Base-by-base conservation (phyloP, 2,888 invertebrate species). In the Sarcophaga subvicina region DNA sequence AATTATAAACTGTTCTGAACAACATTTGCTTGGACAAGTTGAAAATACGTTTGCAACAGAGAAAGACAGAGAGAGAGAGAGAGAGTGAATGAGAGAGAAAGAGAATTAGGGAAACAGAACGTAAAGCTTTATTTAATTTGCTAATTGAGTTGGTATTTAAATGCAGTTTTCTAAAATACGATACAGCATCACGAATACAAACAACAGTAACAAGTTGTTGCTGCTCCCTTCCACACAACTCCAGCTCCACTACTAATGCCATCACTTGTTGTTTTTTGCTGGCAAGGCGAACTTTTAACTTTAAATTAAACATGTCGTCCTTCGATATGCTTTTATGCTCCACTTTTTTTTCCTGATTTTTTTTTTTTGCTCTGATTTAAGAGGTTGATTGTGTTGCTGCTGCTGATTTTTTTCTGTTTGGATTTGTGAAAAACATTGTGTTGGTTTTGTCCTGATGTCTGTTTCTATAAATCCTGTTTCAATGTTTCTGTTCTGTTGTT, bases 91-190 rank as follows among this genome's bases (percentile, higher is more conserved):
- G 20, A 14, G 5, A 25, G 37, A 37, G 54, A 69, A 12, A 69
- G n/a, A 49, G 10, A 62, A 27, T 25, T 59, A 67, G 59, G 14
- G 10, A 6, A 25, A 12, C 5, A 54, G 17, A 54, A 54, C 54
- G 54, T 54, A 70, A 54, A 63, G 25, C 63, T 76, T 64, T 70
- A 82, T 70, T 82, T 76, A 82, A 76, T 82, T 71, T 82, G 45
- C 81, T 82, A 82, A 82, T 76, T 76, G 76, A 82, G 70, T 82
- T 80, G 75, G 17, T 37, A 12, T 69, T 49, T 62, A 54, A 63
- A 54, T 70, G n/a, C 22, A 70, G 22, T 72, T 80, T 54, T 59
- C n/a, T 60, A 62, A 49, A 54, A 49, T 47, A 20, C 17, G 49
- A 64, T n/a, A 37, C 37, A 37, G 10, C 37, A 12, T 8, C 37